These are phyloP conservation scores for Acrocyrtus sp. DNA, from an alignment of 2,888 invertebrate species.

Conservation along the genomic window DNA sequence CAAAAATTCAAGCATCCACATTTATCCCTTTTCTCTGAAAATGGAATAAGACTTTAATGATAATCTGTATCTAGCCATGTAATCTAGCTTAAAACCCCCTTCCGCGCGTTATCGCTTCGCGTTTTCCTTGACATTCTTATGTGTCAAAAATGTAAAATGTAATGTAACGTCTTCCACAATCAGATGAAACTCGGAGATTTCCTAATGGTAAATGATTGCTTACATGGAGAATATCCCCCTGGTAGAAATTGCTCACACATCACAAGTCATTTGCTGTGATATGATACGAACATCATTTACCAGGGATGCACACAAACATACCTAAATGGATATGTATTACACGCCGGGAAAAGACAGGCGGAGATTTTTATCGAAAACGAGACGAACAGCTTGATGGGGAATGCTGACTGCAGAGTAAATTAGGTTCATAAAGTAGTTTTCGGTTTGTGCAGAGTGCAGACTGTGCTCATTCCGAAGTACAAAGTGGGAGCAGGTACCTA, in stretches of 20 bases:
- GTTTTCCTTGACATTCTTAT: conserved; percentile 51
- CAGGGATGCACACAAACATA: neutral
- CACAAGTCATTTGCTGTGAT: conserved; percentile 34
- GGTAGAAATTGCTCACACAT: conserved; percentile 37
- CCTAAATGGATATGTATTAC: neutral
- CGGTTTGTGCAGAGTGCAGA: neutral
- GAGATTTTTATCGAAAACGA: conserved; percentile 39
- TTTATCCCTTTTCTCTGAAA: conserved; percentile 18
- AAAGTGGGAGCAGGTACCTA: no score
- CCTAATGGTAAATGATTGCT: conserved; percentile 45
- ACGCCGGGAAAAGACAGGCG: conserved; percentile 18
- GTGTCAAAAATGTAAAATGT: conserved; percentile 55
- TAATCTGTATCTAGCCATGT: conserved; percentile 45
- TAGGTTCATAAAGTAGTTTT: conserved; percentile 3
- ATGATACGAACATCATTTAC: conserved; percentile 1
- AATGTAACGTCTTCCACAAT: conserved; percentile 37
- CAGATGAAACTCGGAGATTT: conserved; percentile 45
- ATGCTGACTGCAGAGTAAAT: conserved; percentile 4
- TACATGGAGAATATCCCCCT: conserved; percentile 19
- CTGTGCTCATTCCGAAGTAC: no score
- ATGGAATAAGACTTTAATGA: conserved; percentile 31
- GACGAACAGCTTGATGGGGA: conserved; percentile 15
- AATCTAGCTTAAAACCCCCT: conserved; percentile 60
- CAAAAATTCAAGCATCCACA: no score
- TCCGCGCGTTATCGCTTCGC: conserved; percentile 58